Evolutionary conservation across 2,888 invertebrate genomes (phyloP).

Genomic region (Petrophora chlorosata): DNA sequence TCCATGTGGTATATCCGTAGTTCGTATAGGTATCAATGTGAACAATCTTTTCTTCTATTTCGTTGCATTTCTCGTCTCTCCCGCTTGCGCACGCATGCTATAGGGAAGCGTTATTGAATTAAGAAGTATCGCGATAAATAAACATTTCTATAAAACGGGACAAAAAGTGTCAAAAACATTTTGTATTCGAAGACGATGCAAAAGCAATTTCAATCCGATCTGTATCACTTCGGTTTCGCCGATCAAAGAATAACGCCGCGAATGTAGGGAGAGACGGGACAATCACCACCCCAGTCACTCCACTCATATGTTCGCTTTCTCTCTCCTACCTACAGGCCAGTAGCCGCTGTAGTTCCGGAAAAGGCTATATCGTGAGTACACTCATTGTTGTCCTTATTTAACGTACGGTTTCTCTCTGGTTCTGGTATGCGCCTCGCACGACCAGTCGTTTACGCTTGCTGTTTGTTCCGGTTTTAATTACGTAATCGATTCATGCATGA

Average conservation of each 20-base stretch:
- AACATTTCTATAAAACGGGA: constrained; percentile 1
- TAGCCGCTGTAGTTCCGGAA: constrained; percentile 96
- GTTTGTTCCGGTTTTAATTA: constrained; percentile 38
- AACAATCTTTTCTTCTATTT: constrained; percentile 51
- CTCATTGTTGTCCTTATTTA: constrained; percentile 72
- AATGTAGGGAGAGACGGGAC: constrained; percentile 67
- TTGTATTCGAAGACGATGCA: constrained; percentile 21
- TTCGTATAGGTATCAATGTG: too few species aligned
- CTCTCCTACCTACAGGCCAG: constrained; percentile 89
- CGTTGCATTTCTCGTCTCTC: constrained; percentile 65
- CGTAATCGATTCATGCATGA: constrained; percentile 38
- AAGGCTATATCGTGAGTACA: constrained; percentile 97
- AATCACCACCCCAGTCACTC: constrained; percentile 71
- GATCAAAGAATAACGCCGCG: constrained; percentile 31
- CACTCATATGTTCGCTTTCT: constrained; percentile 83
- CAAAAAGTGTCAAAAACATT: constrained; percentile 20
- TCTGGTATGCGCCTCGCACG: constrained; percentile 50
- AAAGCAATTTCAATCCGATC: constrained; percentile 32
- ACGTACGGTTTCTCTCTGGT: constrained; percentile 53
- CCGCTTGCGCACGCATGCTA: constrained; percentile 29
- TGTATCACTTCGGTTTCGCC: constrained; percentile 29
- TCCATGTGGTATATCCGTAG: too few species aligned
- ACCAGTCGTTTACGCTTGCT: constrained; percentile 44
- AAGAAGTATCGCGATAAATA: background rate
- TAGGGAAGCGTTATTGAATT: constrained; percentile 12